Base-by-base conservation (phyloP, 2,113 vertebrate species). In the Cyanistes caeruleus region DNA sequence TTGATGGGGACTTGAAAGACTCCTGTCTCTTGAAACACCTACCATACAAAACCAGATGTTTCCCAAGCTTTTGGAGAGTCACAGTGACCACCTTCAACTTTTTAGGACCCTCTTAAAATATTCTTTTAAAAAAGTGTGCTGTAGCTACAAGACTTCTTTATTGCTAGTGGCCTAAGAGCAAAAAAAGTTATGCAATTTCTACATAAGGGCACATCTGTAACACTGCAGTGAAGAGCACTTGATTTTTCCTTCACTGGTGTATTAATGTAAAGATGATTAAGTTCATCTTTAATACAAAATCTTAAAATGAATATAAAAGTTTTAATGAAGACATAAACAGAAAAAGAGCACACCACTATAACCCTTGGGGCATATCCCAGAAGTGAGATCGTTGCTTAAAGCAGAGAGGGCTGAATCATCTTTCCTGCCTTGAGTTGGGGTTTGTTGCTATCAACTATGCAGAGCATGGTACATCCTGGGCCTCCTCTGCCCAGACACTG, bases 401-500 rank as follows among this genome's bases (percentile, higher is more conserved):
- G 28, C 43, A 86, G 27, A 90, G 35, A 3, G 1, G 1, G 55
- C 24, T 69, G 76, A 93, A 84, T 78, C 60, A 88, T 37, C 89
- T 79, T 75, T 39, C 86, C 74, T 86, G 41, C 72, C 44, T 78
- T 52, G 30, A 84, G 41, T 10, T 37, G 41, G 63, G 39, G 56
- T 68, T 88, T 87, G 58, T 20, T 17, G 5, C 69, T 79, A 72
- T 39, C 39, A 24, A 11, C 83, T 65, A 15, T 22, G 43, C 69
- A 46, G 80, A 78, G 46, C 16, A 60, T 12, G 10, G 85, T 51
- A 78, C 83, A 89, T 92, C 69, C 84, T 43, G 5, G 80, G 65
- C 80, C 90, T 92, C 69, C 78, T 90, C 73, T 65, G 76, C 77
- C 30, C 46, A 96, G 95, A 96, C 83, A 96, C 92, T 84, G 93